Evolutionary conservation across 2,888 invertebrate genomes (phyloP).

Genomic region (Eueremaeus valkanovi): DNA sequence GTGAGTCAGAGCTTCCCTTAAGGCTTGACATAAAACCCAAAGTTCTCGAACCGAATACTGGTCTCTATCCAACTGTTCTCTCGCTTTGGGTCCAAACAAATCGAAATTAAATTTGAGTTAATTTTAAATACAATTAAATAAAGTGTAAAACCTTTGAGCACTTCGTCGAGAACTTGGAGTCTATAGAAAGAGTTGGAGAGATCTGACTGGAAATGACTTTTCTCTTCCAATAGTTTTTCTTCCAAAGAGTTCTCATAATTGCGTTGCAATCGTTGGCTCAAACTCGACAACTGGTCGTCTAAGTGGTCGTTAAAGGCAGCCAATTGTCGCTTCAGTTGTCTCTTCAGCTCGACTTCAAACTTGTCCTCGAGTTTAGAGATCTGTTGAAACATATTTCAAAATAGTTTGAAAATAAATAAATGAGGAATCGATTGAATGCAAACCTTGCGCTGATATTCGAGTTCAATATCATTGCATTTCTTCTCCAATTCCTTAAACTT

Average conservation of each 20-base stretch:
- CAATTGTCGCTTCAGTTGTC: slow-evolving; percentile 75
- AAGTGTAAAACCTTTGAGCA: slow-evolving; percentile 42
- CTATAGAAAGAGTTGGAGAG: slow-evolving; percentile 52
- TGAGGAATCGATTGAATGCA: background rate
- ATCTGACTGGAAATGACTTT: slow-evolving; percentile 65
- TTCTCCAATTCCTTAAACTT: slow-evolving; percentile 17
- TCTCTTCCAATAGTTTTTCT: slow-evolving; percentile 64
- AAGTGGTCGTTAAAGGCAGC: slow-evolving; percentile 80
- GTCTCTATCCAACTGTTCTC: slow-evolving; percentile 60
- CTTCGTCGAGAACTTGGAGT: slow-evolving; percentile 44
- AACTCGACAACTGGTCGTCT: slow-evolving; percentile 63
- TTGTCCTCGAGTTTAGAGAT: slow-evolving; percentile 43
- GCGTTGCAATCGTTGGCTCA: slow-evolving; percentile 60
- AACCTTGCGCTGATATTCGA: slow-evolving; percentile 30
- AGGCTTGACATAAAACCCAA: slow-evolving; percentile 88
- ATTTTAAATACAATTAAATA: slow-evolving; percentile 2
- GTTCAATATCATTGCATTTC: slow-evolving; percentile 13
- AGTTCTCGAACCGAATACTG: slow-evolving; percentile 75
- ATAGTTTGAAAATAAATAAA: background rate
- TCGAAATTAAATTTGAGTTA: background rate
- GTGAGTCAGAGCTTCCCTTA: slow-evolving; percentile 67
- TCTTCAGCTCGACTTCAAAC: slow-evolving; percentile 65
- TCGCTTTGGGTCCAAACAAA: slow-evolving; percentile 36
- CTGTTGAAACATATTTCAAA: slow-evolving; percentile 15
- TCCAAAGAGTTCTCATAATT: slow-evolving; percentile 57